These are phyloP conservation scores for Semnornis frantzii DNA, from an alignment of 2,113 vertebrate species.

Conservation along the genomic window DNA sequence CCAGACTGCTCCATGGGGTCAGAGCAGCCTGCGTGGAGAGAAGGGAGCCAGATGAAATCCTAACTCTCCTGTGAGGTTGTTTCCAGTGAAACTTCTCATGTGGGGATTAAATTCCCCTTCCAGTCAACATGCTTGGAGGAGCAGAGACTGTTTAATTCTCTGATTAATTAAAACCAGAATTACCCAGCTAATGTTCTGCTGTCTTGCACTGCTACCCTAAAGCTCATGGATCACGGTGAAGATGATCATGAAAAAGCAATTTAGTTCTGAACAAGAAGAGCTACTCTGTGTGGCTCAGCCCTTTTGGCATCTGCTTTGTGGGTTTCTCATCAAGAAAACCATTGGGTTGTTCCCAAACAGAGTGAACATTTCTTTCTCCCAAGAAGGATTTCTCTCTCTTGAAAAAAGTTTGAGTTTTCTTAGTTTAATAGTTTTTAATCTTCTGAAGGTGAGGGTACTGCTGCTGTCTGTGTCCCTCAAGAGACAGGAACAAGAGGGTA, in stretches of 20 bases:
- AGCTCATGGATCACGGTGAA: conserved; percentile 16
- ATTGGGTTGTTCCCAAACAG: conserved; percentile 32
- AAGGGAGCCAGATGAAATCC: neutral
- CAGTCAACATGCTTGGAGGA: neutral
- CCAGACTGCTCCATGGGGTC: neutral
- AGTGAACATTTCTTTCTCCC: neutral
- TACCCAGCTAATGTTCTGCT: neutral
- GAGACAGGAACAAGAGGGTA: neutral
- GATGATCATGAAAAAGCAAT: conserved; percentile 8
- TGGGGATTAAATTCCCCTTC: neutral
- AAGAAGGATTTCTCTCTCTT: neutral
- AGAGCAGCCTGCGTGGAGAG: neutral
- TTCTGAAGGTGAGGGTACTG: neutral
- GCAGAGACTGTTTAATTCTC: neutral
- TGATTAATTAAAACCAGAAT: conserved; percentile 46
- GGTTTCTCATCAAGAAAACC: conserved; percentile 32
- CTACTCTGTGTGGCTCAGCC: neutral
- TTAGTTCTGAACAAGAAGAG: neutral
- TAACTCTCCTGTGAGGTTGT: neutral
- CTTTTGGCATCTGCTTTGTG: conserved; percentile 14
- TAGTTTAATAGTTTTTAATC: neutral
- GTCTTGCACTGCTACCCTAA: conserved; percentile 1
- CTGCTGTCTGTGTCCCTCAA: neutral
- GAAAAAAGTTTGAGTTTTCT: neutral
- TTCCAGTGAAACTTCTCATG: neutral